A percentile compares a stretch with the other conserved stretches of the same genome.
phyloP scores from a whole-genome alignment of 2,113 vertebrate species.

The Cacatua alba region DNA sequence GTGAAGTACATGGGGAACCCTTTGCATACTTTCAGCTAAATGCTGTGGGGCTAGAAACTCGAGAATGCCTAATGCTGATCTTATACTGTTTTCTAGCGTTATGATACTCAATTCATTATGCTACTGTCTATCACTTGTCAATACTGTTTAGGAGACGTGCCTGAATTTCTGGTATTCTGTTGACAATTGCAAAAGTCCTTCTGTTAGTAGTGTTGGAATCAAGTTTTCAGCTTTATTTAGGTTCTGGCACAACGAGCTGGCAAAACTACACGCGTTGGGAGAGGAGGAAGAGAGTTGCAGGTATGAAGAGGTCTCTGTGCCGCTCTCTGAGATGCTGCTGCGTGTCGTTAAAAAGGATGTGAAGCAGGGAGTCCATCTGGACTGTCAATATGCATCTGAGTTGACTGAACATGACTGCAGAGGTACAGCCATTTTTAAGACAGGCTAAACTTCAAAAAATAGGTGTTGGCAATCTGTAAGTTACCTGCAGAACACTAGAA shows the following conservation, averaged over 20 bases:
- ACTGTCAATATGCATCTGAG: neutral
- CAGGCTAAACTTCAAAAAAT: neutral
- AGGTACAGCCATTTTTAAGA: neutral
- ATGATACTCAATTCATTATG: neutral
- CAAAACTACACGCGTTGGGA: neutral
- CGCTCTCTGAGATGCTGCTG: neutral
- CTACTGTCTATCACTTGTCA: constrained; percentile 30
- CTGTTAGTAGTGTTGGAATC: neutral
- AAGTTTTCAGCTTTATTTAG: constrained; percentile 15
- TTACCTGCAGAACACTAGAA: neutral
- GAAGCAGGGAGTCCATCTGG: neutral
- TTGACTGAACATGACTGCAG: neutral
- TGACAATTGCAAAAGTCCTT: constrained; percentile 30
- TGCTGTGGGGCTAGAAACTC: neutral
- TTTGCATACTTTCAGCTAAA: neutral
- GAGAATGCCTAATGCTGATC: neutral
- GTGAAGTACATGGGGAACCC: neutral
- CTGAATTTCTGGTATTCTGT: neutral
- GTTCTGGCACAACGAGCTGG: constrained; percentile 41
- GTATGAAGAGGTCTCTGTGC: neutral
- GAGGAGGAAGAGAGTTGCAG: constrained; percentile 26
- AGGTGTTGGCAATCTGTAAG: neutral
- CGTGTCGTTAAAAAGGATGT: neutral
- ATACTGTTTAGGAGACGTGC: neutral
- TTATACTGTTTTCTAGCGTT: neutral